Evolutionary conservation across 2,797 vertebrate species (phyloP), one percentile per base, ranked within the genome.

Genomic region (Antennarius maculatus): DNA sequence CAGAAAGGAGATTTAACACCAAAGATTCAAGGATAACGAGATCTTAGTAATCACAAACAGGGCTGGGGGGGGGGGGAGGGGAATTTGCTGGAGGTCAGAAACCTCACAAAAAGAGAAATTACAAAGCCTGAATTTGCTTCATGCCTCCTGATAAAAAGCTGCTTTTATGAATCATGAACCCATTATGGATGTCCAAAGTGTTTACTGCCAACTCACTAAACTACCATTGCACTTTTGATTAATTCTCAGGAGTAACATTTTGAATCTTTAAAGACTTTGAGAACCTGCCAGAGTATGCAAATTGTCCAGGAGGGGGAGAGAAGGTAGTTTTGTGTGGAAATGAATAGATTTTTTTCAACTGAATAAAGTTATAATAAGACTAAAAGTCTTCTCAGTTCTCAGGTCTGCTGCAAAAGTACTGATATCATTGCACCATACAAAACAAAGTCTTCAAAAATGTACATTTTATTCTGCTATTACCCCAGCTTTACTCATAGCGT

Each of bases 1-100:
- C 53, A 79, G 76, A 64, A 66, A 65, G 66, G 71, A 71, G 62
- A 80, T 83, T 85, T 78, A 78, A 80, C 63, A 70, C 58, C 45
- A 1, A 16, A 27, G 70, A 84, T 77, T 79, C 74, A 72, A 73
- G 71, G 75, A 75, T 69, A 76, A 74, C 64, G 49, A 55, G 71
- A 47, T 62, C 54, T 66, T 57, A 43, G 64, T 61, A 53, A 77
- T 59, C 58, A 13, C 17, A 0, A 4, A 27, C 7, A 34, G 53
- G 68, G 77, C 61, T 14, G 0, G 29, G 55, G 29, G 55, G 66
- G 61, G 64, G 18, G 2, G 27, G 18, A 2, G 27, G n/a, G 65
- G 61, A 31, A 66, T 62, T 49, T 54, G 58, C 56, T 43, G 69
- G 50, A 49, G 65, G 58, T 59, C 48, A 71, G 45, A 75, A 39